Evolutionary conservation across 2,113 vertebrate species (phyloP).

Genomic region (Xiphias gladius): DNA sequence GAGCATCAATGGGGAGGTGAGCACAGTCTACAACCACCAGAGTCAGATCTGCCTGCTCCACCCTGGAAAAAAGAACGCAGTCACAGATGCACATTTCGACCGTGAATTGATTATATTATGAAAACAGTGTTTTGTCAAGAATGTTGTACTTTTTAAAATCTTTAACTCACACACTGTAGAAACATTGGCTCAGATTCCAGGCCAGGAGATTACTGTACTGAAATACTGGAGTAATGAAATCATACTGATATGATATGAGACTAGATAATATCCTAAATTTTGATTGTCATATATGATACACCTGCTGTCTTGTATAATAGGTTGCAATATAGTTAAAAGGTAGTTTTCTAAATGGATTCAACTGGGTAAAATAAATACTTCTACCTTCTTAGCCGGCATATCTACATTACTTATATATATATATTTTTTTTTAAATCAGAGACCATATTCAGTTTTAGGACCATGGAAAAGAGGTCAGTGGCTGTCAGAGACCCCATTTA

Average conservation of each 20-base stretch:
- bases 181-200: not conserved
- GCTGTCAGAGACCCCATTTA: not conserved
- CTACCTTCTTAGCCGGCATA: not conserved
- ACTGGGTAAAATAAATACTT: too few relatives aligned
- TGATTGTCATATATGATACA: too few relatives aligned
- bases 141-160: not conserved
- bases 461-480: not conserved
- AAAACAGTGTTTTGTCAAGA: not conserved
- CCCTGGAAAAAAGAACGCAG: conserved; percentile 50
- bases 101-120: not conserved
- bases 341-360: too few relatives aligned
- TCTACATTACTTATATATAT: too few relatives aligned
- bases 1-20: conserved; percentile 50
- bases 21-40: conserved; percentile 76
- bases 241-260: too few relatives aligned
- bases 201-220: not conserved
- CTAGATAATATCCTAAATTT: too few relatives aligned
- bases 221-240: not conserved
- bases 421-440: too few relatives aligned
- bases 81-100: not conserved
- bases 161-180: too few relatives aligned
- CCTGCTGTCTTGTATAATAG: too few relatives aligned
- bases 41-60: conserved; percentile 79
- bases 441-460: not conserved
- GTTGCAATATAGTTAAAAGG: too few relatives aligned